phyloP scores from a whole-genome alignment of 2,888 invertebrate genomes.

The Pimpla rufipes region DNA sequence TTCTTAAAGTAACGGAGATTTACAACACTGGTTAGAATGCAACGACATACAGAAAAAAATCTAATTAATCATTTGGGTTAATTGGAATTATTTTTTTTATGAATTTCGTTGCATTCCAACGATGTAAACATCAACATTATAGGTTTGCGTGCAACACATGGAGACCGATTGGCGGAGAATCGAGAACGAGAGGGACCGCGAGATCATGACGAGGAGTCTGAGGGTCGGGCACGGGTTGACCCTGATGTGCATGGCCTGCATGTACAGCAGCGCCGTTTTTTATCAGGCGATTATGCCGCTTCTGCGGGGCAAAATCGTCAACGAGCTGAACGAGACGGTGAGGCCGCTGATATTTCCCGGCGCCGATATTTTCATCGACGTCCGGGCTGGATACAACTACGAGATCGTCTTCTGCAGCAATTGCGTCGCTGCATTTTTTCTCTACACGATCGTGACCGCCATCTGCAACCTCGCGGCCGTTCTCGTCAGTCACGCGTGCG shows the following conservation, averaged over 20 bases:
- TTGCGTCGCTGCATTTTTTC: constrained; percentile 63
- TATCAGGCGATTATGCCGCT: constrained; percentile 71
- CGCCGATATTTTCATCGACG: constrained; percentile 62
- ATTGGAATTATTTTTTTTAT: no score
- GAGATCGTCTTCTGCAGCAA: constrained; percentile 71
- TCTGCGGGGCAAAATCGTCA: constrained; percentile 46
- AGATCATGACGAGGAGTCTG: constrained; percentile 63
- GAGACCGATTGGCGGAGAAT: constrained; percentile 71
- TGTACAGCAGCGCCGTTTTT: constrained; percentile 68
- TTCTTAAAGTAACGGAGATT: no score
- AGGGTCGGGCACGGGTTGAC: constrained; percentile 65
- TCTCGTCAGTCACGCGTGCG: constrained; percentile 73
- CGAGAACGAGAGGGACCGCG: constrained; percentile 18
- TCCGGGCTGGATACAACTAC: constrained; percentile 69
- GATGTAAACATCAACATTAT: no score
- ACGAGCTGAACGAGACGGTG: constrained; percentile 62
- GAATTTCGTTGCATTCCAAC: no score
- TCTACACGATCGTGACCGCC: constrained; percentile 65
- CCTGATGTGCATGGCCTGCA: constrained; percentile 68
- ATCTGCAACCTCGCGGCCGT: constrained; percentile 71
- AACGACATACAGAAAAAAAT: no score
- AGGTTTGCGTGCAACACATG: constrained; percentile 70
- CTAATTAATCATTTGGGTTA: no score
- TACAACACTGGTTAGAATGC: no score
- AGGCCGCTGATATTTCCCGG: constrained; percentile 62